Conservation (phyloP, 2,888 invertebrate species). For the Philaethria dido region DNA sequence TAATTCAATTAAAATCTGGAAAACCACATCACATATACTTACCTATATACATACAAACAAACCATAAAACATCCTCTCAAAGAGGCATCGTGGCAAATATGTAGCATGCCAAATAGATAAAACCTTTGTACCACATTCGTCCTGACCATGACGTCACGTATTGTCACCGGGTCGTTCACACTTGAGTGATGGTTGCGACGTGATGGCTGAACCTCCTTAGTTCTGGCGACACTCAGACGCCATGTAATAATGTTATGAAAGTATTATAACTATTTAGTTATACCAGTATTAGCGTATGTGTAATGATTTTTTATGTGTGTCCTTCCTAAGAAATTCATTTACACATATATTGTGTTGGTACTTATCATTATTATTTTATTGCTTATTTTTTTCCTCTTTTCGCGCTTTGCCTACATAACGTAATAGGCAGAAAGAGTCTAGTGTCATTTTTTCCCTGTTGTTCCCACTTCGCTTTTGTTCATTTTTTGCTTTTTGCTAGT, state of each 20-base stretch:
- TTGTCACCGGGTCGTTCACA: slow-evolving; percentile 66
- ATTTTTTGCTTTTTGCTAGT: no score
- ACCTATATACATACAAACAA: background rate
- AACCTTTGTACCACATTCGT: slow-evolving; percentile 50
- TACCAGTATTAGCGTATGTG: no score
- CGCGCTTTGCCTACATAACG: no score
- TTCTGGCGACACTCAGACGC: slow-evolving; percentile 41
- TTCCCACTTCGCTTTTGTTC: no score
- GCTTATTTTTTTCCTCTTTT: no score
- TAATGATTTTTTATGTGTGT: no score
- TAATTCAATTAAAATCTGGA: no score
- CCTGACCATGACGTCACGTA: slow-evolving; percentile 56
- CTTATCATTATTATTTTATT: no score
- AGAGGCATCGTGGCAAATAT: slow-evolving; percentile 12
- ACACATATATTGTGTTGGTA: no score
- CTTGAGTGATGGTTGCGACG: slow-evolving; percentile 67
- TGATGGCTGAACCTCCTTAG: slow-evolving; percentile 51
- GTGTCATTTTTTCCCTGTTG: no score
- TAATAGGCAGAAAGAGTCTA: no score
- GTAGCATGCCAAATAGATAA: slow-evolving; percentile 35
- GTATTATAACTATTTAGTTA: background rate
- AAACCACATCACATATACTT: background rate
- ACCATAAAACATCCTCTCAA: slow-evolving; percentile 2
- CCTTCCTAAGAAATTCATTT: no score
- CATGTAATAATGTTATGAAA: slow-evolving; percentile 13